Evolutionary conservation across 2,113 vertebrate species (phyloP), one percentile per base, ranked within the genome.

Genomic region (Heterocephalus glaber): DNA sequence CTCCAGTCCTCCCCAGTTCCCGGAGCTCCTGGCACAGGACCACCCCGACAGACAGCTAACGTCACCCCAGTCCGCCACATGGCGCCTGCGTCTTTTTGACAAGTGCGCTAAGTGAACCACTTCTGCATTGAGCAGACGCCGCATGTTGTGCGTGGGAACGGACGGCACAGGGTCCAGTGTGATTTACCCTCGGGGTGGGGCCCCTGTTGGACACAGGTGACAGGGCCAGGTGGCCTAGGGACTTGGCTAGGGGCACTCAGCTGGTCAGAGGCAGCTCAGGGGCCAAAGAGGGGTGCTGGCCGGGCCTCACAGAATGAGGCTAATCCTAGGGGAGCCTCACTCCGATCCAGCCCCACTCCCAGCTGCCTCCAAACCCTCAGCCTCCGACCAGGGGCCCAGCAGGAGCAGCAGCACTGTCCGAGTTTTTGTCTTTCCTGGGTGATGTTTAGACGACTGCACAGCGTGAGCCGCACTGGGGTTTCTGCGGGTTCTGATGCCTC

Each of bases 381-480:
- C 22, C 19, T 44, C 60, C 11, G 3, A 7, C 14, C 26, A 0
- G 22, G 1, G 6, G 30, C 30, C 84, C 38, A 56, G 28, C 0
- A 16, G 35, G 0, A 0, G 26, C 33, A 3, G 35, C 1, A 0
- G 26, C 33, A 3, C 20, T 0, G 5, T 3, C 26, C 38, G 7
- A n/a, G 30, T 6, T 13, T 47, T 4, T 58, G 16, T 19, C 49
- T 35, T 66, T 17, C 3, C 49, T 0, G 0, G 12, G 30, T 20
- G 10, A 28, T 26, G 47, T 1, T 12, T 24, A 26, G 81, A 33
- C 0, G 44, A 74, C 33, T 0, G 0, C 26, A 22, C 26, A 1
- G 11, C 0, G 1, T 0, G 68, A 28, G 1, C 22, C 38, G 5
- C 38, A 13, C 72, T 30, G 72, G 13, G 24, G 26, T 47, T 49